These are phyloP conservation scores for Eristalis intricaria DNA, from an alignment of 2,888 invertebrate genomes.

Conservation along the genomic window DNA sequence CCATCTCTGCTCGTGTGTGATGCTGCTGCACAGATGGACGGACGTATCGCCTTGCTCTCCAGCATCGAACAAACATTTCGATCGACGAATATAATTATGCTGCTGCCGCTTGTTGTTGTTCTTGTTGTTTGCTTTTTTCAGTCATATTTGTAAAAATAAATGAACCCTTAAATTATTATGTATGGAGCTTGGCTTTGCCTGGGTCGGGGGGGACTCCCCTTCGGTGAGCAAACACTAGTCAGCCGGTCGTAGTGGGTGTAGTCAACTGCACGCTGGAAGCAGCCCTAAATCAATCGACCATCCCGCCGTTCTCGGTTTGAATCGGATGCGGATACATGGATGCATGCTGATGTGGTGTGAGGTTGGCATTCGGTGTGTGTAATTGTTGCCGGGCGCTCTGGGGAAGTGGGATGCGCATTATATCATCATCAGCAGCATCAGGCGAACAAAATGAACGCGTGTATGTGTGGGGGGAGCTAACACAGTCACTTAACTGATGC, in stretches of 20 bases:
- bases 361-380: conserved; percentile 40
- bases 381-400: conserved; percentile 57
- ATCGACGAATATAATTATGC: conserved; percentile 55
- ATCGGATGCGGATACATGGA: conserved; percentile 59
- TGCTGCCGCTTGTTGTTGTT: conserved; percentile 2
- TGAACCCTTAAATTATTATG: conserved; percentile 70
- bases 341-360: conserved; percentile 45
- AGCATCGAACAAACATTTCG: conserved; percentile 61
- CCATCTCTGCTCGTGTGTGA: conserved; percentile 35
- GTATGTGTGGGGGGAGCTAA: not conserved
- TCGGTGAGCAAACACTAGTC: conserved; percentile 53
- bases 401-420: conserved; percentile 26
- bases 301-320: conserved; percentile 9
- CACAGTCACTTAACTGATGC: conserved; percentile 9
- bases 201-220: not conserved
- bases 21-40: conserved; percentile 2
- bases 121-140: conserved; percentile 33
- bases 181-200: not conserved
- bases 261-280: conserved; percentile 4
- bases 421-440: conserved; percentile 28
- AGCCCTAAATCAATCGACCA: conserved; percentile 69
- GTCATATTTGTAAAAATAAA: conserved; percentile 71
- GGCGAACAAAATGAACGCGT: no score
- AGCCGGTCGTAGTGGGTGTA: conserved; percentile 29
- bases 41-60: not conserved